Percentiles rank a stretch among this genome's conserved stretches.
Evolutionary conservation across 2,888 invertebrate species (phyloP).

Genomic region (Polymixis lichenea): DNA sequence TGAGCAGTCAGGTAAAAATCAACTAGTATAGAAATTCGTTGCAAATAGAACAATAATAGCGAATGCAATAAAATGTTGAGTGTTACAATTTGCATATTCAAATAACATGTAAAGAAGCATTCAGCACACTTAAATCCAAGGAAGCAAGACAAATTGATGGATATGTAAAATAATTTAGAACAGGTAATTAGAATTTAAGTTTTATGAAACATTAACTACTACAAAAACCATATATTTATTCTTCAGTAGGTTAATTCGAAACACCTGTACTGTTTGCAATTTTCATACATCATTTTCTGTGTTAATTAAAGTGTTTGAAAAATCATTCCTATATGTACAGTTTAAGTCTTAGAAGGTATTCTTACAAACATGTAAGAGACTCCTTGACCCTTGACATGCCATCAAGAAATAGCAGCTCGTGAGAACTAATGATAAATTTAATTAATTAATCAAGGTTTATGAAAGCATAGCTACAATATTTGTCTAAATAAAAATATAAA

Average conservation of each 20-base stretch:
- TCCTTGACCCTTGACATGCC: neutral
- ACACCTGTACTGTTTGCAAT: constrained; percentile 1
- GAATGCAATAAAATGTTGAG: constrained; percentile 13
- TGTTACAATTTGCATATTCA: constrained; percentile 43
- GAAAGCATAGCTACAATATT: neutral
- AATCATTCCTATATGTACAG: neutral
- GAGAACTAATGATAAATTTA: neutral
- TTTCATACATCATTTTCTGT: neutral
- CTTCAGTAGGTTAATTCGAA: constrained; percentile 25
- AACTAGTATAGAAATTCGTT: constrained; percentile 1
- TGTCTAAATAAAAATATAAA: constrained; percentile 18
- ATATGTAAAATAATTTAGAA: constrained; percentile 59
- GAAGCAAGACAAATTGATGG: constrained; percentile 52
- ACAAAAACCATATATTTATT: neutral
- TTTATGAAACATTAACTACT: constrained; percentile 13
- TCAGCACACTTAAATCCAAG: constrained; percentile 49
- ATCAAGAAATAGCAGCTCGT: neutral
- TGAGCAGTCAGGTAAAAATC: neutral
- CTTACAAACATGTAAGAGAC: neutral
- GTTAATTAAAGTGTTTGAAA: neutral
- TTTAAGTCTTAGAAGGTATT: neutral
- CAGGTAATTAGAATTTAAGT: constrained; percentile 14
- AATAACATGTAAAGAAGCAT: constrained; percentile 46
- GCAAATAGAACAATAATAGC: neutral
- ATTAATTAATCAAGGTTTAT: neutral